Percentiles rank a stretch among this genome's conserved stretches.
Conservation (phyloP, 2,113 vertebrate species). For the Melanerpes formicivorus region DNA sequence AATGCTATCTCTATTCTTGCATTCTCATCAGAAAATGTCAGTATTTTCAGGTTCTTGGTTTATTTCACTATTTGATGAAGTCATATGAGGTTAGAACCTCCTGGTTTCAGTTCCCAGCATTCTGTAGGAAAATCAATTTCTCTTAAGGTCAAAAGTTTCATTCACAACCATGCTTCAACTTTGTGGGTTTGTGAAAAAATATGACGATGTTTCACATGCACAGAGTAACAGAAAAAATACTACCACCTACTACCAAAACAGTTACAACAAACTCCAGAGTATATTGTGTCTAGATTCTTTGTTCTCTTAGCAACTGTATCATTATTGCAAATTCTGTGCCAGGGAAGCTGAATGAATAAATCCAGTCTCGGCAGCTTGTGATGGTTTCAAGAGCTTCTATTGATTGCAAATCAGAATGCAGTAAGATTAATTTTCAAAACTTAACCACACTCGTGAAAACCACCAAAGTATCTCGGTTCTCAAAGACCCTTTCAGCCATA, state of each 20-base stretch:
- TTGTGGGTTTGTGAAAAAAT: background rate
- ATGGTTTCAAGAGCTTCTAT: background rate
- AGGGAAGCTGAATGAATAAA: background rate
- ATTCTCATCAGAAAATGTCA: constrained; percentile 24
- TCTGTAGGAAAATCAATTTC: background rate
- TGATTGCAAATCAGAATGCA: background rate
- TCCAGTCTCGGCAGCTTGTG: background rate
- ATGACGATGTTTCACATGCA: background rate
- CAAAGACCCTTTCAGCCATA: background rate
- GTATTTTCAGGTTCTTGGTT: constrained; percentile 24
- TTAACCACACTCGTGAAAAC: background rate
- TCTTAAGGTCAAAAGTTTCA: constrained; percentile 7
- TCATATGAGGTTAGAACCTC: background rate
- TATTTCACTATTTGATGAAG: constrained; percentile 44
- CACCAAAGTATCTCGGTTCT: background rate
- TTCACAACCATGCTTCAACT: background rate
- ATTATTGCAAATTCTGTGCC: background rate
- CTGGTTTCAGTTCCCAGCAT: constrained; percentile 5
- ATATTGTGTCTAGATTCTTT: no score
- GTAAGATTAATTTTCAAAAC: background rate
- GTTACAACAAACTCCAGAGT: background rate
- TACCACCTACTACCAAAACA: background rate
- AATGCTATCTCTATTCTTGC: constrained; percentile 31
- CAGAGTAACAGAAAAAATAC: background rate
- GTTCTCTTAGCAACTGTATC: background rate